Evolutionary conservation across 2,888 invertebrate species (phyloP).

Genomic region (Malacosoma neustria): DNA sequence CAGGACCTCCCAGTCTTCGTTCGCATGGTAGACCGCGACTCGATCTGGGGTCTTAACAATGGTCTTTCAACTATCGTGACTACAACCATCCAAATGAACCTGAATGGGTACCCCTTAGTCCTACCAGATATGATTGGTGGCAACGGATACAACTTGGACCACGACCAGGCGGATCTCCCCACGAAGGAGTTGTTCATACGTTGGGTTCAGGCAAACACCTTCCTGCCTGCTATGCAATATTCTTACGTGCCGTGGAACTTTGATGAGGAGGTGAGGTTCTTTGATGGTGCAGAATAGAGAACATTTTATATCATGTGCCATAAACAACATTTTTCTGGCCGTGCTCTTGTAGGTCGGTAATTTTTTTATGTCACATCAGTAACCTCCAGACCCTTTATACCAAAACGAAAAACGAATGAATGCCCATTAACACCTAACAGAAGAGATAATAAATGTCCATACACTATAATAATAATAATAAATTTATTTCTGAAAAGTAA

Average conservation of each 20-base stretch:
- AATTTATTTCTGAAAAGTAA: no score
- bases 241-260: constrained; percentile 88
- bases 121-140: constrained; percentile 89
- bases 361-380: no score
- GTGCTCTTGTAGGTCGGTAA: no score
- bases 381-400: no score
- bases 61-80: constrained; percentile 84
- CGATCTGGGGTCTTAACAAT: constrained; percentile 79
- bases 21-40: constrained; percentile 86
- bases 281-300: constrained; percentile 1
- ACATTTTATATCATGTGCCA: constrained; percentile 5
- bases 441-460: no score
- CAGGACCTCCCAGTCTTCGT: constrained; percentile 82
- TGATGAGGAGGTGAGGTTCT: constrained; percentile 63
- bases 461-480: no score
- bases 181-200: constrained; percentile 81
- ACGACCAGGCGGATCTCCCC: constrained; percentile 59
- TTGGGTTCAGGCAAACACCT: constrained; percentile 86
- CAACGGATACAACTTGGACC: constrained; percentile 72
- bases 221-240: constrained; percentile 87
- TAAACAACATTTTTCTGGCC: constrained; percentile 6
- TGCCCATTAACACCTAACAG: no score
- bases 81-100: constrained; percentile 78
- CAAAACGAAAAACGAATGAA: no score
- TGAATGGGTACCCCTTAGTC: constrained; percentile 81